Conservation (phyloP, 1,140 invertebrate species). For the honey bee (Apis mellifera) region Amel_HAv3.1 CM009931.2:4302501-4303000, state of each 20-base stretch:
- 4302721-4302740: background rate
- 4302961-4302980: too few relatives aligned
- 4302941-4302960: too few relatives aligned
- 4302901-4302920: too few relatives aligned
- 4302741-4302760: conserved; percentile 2
- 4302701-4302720: background rate
- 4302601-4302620: conserved; percentile 12
- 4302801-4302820: too few relatives aligned
- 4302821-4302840: too few relatives aligned
- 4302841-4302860: too few relatives aligned
- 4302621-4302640: conserved; percentile 27
- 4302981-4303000: too few relatives aligned
- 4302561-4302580: conserved; percentile 38
- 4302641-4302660: conserved; percentile 22
- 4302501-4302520: conserved; percentile 24
- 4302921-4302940: too few relatives aligned
- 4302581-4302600: conserved; percentile 25
- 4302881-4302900: too few relatives aligned
- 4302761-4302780: background rate
- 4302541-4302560: background rate
- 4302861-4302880: too few relatives aligned
- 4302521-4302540: conserved; percentile 5
- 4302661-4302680: background rate
- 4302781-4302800: too few relatives aligned
- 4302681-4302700: conserved; percentile 47